A percentile compares a stretch with the other conserved stretches of the same genome.
Evolutionary conservation across 1,140 invertebrate genomes (phyloP).

Genomic region (Drosophila varians): DNA sequence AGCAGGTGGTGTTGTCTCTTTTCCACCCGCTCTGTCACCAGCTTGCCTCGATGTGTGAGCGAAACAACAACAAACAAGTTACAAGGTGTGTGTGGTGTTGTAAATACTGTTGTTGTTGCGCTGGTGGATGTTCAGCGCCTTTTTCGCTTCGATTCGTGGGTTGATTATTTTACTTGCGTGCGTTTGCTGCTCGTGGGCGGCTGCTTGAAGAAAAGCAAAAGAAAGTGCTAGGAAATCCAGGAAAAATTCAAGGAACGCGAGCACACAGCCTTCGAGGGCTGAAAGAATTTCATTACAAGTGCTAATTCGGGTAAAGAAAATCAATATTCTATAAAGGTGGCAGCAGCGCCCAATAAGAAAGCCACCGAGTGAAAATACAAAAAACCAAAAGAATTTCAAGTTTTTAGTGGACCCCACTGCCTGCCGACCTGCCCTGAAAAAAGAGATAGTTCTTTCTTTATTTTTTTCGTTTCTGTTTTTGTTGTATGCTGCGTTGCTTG

Average conservation of each 20-base stretch:
- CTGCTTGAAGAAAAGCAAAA: slow-evolving; percentile 27
- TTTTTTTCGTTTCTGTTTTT: slow-evolving; percentile 29
- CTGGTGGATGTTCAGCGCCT: slow-evolving; percentile 80
- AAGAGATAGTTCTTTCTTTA: slow-evolving; percentile 44
- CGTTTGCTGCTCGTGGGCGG: slow-evolving; percentile 71
- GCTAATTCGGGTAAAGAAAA: slow-evolving; percentile 59
- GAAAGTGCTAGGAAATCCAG: slow-evolving; percentile 19
- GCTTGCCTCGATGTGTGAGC: slow-evolving; percentile 63
- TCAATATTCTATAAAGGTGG: slow-evolving; percentile 54
- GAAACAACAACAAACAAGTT: slow-evolving; percentile 80
- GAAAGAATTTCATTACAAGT: slow-evolving; percentile 29
- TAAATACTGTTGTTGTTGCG: slow-evolving; percentile 75
- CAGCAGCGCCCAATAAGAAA: slow-evolving; percentile 59
- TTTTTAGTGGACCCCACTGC: slow-evolving; percentile 33
- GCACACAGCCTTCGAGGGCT: not conserved
- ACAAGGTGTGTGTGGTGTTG: slow-evolving; percentile 65
- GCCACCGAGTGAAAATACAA: slow-evolving; percentile 23
- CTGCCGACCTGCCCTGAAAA: slow-evolving; percentile 61
- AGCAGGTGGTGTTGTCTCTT: slow-evolving; percentile 70
- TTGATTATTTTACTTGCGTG: slow-evolving; percentile 78
- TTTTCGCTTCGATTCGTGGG: slow-evolving; percentile 57
- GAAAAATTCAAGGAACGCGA: slow-evolving; percentile 20
- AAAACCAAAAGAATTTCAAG: slow-evolving; percentile 48
- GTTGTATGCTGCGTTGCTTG: slow-evolving; percentile 58
- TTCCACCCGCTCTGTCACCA: slow-evolving; percentile 45